These are phyloP conservation scores for Emmelina monodactyla DNA, from an alignment of 2,888 invertebrate genomes.

Conservation along the genomic window DNA sequence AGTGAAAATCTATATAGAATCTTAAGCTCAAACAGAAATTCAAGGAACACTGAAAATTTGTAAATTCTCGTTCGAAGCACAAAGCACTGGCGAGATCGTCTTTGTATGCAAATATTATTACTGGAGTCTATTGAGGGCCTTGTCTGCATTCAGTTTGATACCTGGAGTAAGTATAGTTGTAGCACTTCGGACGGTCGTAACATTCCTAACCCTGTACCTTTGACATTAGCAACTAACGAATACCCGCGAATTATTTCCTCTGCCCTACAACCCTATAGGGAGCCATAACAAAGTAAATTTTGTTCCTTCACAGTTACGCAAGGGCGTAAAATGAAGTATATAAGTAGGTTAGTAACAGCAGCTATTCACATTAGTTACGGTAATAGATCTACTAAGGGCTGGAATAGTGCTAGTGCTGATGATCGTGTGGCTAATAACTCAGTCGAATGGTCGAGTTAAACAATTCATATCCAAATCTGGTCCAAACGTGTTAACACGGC, in stretches of 20 bases:
- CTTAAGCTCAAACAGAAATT: too few species aligned
- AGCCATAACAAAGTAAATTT: slow-evolving; percentile 10
- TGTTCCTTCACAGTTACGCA: background rate
- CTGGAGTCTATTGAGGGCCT: slow-evolving; percentile 40
- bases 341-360: too few species aligned
- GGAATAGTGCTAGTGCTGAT: slow-evolving; percentile 28
- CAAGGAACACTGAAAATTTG: slow-evolving; percentile 36
- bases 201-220: slow-evolving; percentile 27
- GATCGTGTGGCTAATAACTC: slow-evolving; percentile 44
- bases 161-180: slow-evolving; percentile 17
- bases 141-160: background rate
- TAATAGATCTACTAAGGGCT: too few species aligned
- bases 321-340: too few species aligned
- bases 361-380: too few species aligned
- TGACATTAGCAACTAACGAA: slow-evolving; percentile 22
- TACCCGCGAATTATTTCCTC: background rate
- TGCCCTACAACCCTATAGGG: slow-evolving; percentile 17
- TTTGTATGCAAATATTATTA: slow-evolving; percentile 57
- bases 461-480: slow-evolving; percentile 58
- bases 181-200: slow-evolving; percentile 30
- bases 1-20: too few species aligned
- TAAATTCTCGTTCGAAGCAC: slow-evolving; percentile 46
- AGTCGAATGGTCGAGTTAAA: slow-evolving; percentile 40
- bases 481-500: slow-evolving; percentile 55
- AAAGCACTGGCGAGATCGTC: slow-evolving; percentile 37